Conservation (phyloP, 1,140 invertebrate genomes). For the Amyelois transitella region DNA sequence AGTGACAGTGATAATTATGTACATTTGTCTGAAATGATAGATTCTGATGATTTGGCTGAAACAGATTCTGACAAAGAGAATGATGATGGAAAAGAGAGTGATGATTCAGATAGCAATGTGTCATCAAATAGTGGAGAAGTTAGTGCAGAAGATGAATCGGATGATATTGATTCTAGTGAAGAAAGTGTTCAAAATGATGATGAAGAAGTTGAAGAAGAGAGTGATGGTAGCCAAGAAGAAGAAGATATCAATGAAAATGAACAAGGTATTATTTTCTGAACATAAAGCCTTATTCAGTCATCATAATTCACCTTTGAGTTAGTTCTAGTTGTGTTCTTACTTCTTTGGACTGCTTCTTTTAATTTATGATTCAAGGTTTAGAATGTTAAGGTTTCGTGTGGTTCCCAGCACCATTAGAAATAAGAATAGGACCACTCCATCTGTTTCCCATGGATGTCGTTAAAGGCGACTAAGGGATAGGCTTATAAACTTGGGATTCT, state of each 20-base stretch:
- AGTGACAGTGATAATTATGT: conserved; percentile 54
- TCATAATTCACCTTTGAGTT: too few relatives aligned
- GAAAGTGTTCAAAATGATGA: conserved; percentile 16
- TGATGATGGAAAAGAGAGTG: conserved; percentile 14
- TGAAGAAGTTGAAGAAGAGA: conserved; percentile 14
- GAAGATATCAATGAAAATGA: conserved; percentile 21
- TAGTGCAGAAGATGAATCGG: conserved; percentile 12
- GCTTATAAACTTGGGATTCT: too few relatives aligned
- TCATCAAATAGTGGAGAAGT: too few relatives aligned
- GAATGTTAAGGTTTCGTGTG: too few relatives aligned
- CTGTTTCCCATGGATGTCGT: too few relatives aligned
- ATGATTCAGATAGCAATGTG: not conserved
- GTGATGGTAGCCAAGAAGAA: conserved; percentile 21
- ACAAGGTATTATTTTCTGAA: conserved; percentile 14
- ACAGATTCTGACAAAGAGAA: conserved; percentile 16
- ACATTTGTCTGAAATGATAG: conserved; percentile 54
- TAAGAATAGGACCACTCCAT: too few relatives aligned
- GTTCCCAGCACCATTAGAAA: too few relatives aligned
- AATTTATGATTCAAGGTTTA: too few relatives aligned
- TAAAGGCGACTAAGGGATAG: too few relatives aligned
- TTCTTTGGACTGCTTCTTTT: too few relatives aligned
- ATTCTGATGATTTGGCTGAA: conserved; percentile 51
- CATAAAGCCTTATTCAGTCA: too few relatives aligned
- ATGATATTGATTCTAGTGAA: conserved; percentile 19
- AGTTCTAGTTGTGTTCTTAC: too few relatives aligned